phyloP scores from a whole-genome alignment of 2,797 vertebrate genomes.

The Sebastes miniatus region DNA sequence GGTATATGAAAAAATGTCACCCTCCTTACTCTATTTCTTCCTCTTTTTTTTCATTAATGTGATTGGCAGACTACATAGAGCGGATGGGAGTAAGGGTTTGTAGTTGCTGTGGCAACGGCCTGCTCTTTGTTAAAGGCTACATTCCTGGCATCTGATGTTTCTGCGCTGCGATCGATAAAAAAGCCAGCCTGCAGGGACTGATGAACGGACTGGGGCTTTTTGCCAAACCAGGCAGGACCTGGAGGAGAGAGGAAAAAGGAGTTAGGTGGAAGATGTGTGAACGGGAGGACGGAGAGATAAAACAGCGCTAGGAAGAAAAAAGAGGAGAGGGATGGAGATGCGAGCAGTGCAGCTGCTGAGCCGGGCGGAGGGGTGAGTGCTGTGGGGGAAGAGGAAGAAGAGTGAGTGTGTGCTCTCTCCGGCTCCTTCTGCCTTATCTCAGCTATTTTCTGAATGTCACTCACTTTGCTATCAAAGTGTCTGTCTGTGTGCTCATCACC shows the following conservation, averaged over 20 bases:
- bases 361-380: conserved; percentile 55
- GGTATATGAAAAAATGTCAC: conserved; percentile 48
- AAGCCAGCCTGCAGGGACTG: conserved; percentile 68
- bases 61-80: conserved; percentile 78
- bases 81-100: conserved; percentile 78
- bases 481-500: conserved; percentile 48
- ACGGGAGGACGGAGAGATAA: conserved; percentile 53
- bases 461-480: conserved; percentile 67
- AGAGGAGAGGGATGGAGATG: conserved; percentile 39
- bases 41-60: conserved; percentile 70
- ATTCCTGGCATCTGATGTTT: conserved; percentile 81
- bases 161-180: conserved; percentile 75
- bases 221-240: conserved; percentile 53
- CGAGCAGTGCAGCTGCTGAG: conserved; percentile 47
- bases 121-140: conserved; percentile 81
- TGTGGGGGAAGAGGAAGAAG: conserved; percentile 27
- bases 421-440: conserved; percentile 52
- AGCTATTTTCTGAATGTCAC: conserved; percentile 61
- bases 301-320: conserved; percentile 21
- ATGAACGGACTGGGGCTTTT: conserved; percentile 60
- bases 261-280: conserved; percentile 59
- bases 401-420: background rate
- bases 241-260: conserved; percentile 33
- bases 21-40: conserved; percentile 41
- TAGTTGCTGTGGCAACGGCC: conserved; percentile 84